Percentiles rank a stretch among this genome's conserved stretches.
Evolutionary conservation across 2,797 vertebrate species (phyloP).

Genomic region (Chloroceryle inda): DNA sequence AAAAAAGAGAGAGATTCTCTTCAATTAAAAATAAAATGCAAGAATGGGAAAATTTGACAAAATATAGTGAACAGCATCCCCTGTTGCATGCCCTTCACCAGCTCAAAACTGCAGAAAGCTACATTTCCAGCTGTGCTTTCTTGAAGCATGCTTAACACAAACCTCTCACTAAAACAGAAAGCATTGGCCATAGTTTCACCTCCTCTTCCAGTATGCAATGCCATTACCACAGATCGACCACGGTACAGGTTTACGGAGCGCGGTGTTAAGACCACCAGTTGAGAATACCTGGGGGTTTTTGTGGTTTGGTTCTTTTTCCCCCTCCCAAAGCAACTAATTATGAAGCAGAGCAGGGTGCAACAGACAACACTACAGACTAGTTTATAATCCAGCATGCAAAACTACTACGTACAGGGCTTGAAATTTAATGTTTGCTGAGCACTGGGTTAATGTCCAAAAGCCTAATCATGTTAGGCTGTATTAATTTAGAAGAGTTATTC

Average conservation of each 20-base stretch:
- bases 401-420: constrained; percentile 92
- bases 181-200: constrained; percentile 66
- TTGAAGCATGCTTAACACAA: constrained; percentile 81
- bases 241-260: constrained; percentile 76
- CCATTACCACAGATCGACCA: constrained; percentile 74
- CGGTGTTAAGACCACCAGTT: constrained; percentile 68
- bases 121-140: constrained; percentile 75
- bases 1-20: constrained; percentile 63
- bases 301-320: background rate
- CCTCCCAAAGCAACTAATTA: constrained; percentile 78
- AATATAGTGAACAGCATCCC: constrained; percentile 77
- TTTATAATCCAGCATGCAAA: constrained; percentile 91
- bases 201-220: constrained; percentile 64
- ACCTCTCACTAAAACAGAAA: constrained; percentile 70
- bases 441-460: constrained; percentile 76
- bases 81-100: constrained; percentile 82
- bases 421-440: constrained; percentile 87
- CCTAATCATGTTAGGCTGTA: constrained; percentile 74
- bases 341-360: constrained; percentile 86
- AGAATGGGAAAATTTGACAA: constrained; percentile 72
- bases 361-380: constrained; percentile 88
- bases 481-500: constrained; percentile 76
- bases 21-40: constrained; percentile 75
- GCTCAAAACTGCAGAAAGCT: constrained; percentile 80
- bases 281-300: constrained; percentile 42